These are phyloP conservation scores for Onychorhynchus coronatus DNA, from an alignment of 2,113 vertebrate genomes.

Conservation along the genomic window DNA sequence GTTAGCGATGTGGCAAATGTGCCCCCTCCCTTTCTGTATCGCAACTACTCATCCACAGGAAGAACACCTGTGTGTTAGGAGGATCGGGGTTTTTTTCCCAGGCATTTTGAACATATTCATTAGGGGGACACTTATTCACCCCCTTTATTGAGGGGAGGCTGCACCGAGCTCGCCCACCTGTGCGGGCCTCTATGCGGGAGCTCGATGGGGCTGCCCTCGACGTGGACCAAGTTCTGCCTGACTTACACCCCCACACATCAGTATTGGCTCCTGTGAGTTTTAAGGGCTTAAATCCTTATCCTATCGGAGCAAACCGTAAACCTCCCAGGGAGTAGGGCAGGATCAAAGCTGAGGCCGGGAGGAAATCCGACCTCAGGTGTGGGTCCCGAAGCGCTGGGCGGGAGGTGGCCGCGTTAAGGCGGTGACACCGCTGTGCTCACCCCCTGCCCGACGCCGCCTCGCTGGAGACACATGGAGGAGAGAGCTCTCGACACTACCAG, in stretches of 20 bases:
- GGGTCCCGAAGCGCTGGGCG: background rate
- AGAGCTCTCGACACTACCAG: background rate
- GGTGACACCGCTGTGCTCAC: background rate
- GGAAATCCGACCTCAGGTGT: background rate
- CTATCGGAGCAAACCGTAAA: background rate
- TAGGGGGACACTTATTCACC: background rate
- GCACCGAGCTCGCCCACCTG: background rate
- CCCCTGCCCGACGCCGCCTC: background rate
- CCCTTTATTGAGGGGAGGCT: background rate
- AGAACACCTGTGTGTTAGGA: background rate
- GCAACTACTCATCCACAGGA: background rate
- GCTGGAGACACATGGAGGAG: background rate
- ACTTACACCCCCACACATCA: background rate
- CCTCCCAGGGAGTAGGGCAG: background rate
- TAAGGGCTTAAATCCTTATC: conserved; percentile 1
- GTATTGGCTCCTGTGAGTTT: background rate
- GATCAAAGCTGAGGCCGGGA: background rate
- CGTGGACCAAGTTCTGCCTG: background rate
- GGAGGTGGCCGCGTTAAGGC: background rate
- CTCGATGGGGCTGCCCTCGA: background rate
- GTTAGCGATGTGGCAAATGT: background rate
- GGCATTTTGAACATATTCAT: background rate
- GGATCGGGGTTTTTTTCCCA: background rate
- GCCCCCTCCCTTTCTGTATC: background rate
- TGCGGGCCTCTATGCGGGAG: background rate